Evolutionary conservation across 1,140 invertebrate species (phyloP).

Genomic region (Drosophila nigrodunni): DNA sequence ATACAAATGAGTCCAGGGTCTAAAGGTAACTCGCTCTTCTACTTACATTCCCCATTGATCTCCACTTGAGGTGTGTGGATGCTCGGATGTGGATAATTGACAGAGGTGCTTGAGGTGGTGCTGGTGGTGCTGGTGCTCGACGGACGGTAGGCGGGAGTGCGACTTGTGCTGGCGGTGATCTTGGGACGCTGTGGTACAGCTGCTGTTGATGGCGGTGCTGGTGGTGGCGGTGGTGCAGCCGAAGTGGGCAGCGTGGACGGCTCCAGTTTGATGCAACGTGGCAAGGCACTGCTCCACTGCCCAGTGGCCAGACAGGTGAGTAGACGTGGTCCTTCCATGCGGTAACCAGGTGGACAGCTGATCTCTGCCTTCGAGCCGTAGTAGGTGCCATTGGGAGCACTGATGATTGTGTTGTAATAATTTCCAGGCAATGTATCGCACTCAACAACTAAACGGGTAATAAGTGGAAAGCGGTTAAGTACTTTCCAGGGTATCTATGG

Average conservation of each 20-base stretch:
- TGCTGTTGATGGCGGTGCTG: conserved; percentile 16
- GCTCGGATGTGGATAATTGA: conserved; percentile 52
- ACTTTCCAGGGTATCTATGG: neutral
- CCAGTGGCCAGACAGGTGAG: conserved; percentile 91
- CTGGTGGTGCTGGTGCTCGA: conserved; percentile 58
- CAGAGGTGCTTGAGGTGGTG: conserved; percentile 45
- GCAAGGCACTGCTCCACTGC: conserved; percentile 91
- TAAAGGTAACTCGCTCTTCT: neutral
- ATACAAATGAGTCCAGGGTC: neutral
- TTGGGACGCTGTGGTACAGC: conserved; percentile 62
- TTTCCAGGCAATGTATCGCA: conserved; percentile 91
- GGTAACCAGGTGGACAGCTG: conserved; percentile 89
- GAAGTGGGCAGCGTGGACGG: conserved; percentile 72
- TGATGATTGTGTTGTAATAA: conserved; percentile 89
- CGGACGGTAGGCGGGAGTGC: conserved; percentile 58
- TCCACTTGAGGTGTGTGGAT: conserved; percentile 72
- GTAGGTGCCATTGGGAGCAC: conserved; percentile 88
- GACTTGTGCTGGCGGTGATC: conserved; percentile 57
- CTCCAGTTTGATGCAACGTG: conserved; percentile 89
- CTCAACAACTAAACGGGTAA: conserved; percentile 87
- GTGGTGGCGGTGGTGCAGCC: conserved; percentile 23
- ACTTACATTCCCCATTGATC: conserved; percentile 79
- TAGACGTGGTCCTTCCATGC: conserved; percentile 88
- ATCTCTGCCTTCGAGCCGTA: conserved; percentile 91
- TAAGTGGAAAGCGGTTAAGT: neutral